A percentile compares a stretch with the other conserved stretches of the same genome.
These are phyloP conservation scores for Brachyopa scutellaris DNA, from an alignment of 2,888 invertebrate species.

Conservation along the genomic window DNA sequence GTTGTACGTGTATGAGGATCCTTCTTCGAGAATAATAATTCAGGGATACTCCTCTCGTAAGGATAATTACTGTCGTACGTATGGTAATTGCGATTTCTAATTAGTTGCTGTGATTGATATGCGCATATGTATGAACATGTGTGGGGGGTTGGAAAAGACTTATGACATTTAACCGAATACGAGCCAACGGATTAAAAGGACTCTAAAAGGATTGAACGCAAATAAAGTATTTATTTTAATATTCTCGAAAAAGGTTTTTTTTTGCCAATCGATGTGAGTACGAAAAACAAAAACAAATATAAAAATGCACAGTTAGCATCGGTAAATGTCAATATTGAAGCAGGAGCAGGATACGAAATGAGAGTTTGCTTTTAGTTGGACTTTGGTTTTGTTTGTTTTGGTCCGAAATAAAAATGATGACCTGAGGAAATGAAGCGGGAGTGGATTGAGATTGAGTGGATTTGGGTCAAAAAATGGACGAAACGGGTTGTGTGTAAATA, in stretches of 20 bases:
- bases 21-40: background rate
- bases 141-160: no score
- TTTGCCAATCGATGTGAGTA: slow-evolving; percentile 14
- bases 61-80: slow-evolving; percentile 9
- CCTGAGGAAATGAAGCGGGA: background rate
- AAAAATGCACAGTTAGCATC: slow-evolving; percentile 12
- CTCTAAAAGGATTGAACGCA: slow-evolving; percentile 33
- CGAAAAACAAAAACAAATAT: no score
- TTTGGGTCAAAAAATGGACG: no score
- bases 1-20: background rate
- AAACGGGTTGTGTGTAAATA: no score
- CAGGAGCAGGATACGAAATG: slow-evolving; percentile 23
- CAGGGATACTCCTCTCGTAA: background rate
- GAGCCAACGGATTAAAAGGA: slow-evolving; percentile 24
- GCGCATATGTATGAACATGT: background rate
- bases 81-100: slow-evolving; percentile 33
- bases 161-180: background rate
- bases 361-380: slow-evolving; percentile 25
- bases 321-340: slow-evolving; percentile 38
- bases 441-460: no score
- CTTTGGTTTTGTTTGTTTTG: slow-evolving; percentile 36
- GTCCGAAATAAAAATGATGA: slow-evolving; percentile 23
- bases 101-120: slow-evolving; percentile 23
- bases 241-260: background rate
- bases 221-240: slow-evolving; percentile 36